Evolutionary conservation across 2,888 invertebrate species (phyloP).

Genomic region (Mycalesis mineus): DNA sequence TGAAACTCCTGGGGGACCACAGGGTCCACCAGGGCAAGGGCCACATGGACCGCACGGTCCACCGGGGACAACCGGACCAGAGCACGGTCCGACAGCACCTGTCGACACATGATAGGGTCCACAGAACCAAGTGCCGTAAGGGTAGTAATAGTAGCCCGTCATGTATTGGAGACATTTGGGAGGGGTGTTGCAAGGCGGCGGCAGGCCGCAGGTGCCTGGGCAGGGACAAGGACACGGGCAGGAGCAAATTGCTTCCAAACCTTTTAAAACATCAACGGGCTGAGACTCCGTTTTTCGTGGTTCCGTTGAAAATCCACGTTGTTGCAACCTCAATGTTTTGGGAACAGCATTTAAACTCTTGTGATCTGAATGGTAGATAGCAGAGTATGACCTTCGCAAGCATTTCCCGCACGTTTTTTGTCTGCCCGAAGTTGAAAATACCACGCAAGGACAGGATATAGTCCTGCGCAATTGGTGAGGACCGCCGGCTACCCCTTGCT

Average conservation of each 20-base stretch:
- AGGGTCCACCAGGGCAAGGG: constrained; percentile 31
- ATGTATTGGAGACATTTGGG: constrained; percentile 55
- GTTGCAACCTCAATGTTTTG: constrained; percentile 3
- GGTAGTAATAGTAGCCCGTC: constrained; percentile 65
- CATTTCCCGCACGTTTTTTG: not conserved
- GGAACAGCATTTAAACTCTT: not conserved
- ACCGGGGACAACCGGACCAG: constrained; percentile 32
- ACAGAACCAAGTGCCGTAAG: constrained; percentile 63
- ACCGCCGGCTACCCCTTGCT: constrained; percentile 4
- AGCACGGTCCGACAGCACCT: constrained; percentile 29
- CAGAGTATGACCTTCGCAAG: constrained; percentile 14
- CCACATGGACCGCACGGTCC: constrained; percentile 31
- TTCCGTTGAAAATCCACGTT: constrained; percentile 7
- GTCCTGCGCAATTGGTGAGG: constrained; percentile 31
- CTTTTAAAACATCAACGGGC: not conserved
- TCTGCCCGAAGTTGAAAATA: not conserved
- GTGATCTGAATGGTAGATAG: not conserved
- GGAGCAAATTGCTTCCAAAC: constrained; percentile 12
- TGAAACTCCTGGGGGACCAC: constrained; percentile 28
- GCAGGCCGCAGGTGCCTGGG: constrained; percentile 37
- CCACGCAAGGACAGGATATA: constrained; percentile 42
- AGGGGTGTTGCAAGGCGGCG: constrained; percentile 53
- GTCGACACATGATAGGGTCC: constrained; percentile 56
- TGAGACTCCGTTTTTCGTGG: not conserved
- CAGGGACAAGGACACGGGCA: constrained; percentile 20